These are phyloP conservation scores for Stegodyphus dumicola DNA, from an alignment of 1,140 invertebrate species.

Conservation along the genomic window DNA sequence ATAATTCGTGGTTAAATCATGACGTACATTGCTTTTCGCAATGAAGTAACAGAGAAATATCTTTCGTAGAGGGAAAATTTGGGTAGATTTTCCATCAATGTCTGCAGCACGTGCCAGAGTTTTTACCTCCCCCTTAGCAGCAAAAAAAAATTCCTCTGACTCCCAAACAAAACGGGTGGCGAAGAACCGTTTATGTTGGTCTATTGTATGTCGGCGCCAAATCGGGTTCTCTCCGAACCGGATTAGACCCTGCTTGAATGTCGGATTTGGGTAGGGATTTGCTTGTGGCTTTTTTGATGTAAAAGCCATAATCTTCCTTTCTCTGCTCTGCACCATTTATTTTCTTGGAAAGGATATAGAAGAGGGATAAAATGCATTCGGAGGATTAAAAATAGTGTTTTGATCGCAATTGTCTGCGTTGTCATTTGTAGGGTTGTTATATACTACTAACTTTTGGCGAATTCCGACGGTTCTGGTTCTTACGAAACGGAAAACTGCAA, in stretches of 20 bases:
- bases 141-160: constrained; percentile 9
- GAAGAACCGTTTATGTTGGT: constrained; percentile 45
- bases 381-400: constrained; percentile 8
- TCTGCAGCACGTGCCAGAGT: constrained; percentile 32
- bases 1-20: too few species aligned
- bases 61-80: too few species aligned
- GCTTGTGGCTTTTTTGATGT: constrained; percentile 54
- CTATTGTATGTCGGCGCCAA: constrained; percentile 31
- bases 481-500: too few species aligned
- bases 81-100: too few species aligned
- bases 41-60: too few species aligned
- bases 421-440: constrained; percentile 10
- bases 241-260: constrained; percentile 49
- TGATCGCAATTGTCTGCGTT: constrained; percentile 28
- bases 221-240: constrained; percentile 9
- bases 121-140: background rate
- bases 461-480: too few species aligned
- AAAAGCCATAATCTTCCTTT: constrained; percentile 37
- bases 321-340: background rate
- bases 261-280: constrained; percentile 28
- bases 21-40: too few species aligned
- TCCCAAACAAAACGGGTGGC: constrained; percentile 40
- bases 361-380: constrained; percentile 14
- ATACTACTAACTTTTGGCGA: too few species aligned
- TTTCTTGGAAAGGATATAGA: constrained; percentile 7